These are phyloP conservation scores for Bactericera cockerelli DNA, from an alignment of 1,140 invertebrate genomes.

Conservation along the genomic window DNA sequence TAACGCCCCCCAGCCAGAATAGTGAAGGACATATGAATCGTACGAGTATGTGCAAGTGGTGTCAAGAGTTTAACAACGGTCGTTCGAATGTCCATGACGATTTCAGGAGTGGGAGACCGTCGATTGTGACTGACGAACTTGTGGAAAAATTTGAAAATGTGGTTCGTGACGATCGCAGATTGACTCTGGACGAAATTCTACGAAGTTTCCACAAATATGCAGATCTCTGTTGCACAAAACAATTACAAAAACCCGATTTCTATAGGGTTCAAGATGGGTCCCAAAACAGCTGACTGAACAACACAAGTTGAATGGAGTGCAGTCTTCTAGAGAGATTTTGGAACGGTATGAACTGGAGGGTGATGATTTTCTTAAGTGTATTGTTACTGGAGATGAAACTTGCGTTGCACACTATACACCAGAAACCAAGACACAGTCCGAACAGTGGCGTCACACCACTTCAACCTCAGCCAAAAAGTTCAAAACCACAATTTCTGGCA, in stretches of 20 bases:
- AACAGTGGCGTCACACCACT: constrained; percentile 10
- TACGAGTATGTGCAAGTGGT: constrained; percentile 11
- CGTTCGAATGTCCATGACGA: constrained; percentile 7
- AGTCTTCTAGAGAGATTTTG: constrained; percentile 9
- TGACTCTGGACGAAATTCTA: not conserved
- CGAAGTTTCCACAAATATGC: constrained; percentile 10
- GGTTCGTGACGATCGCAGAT: constrained; percentile 6
- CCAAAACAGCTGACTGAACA: constrained; percentile 16
- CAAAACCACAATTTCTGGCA: no score
- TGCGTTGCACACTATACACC: constrained; percentile 20
- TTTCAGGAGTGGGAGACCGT: constrained; percentile 11
- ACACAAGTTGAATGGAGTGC: constrained; percentile 13
- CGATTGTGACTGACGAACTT: constrained; percentile 10
- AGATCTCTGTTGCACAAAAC: constrained; percentile 8
- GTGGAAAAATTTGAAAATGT: constrained; percentile 6
- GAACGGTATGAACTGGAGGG: constrained; percentile 15
- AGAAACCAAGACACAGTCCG: constrained; percentile 21
- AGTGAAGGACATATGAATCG: constrained; percentile 8
- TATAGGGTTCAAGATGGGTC: constrained; percentile 16
- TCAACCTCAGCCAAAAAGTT: constrained; percentile 18
- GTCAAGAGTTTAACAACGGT: constrained; percentile 13
- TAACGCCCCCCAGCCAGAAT: no score
- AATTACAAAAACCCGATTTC: constrained; percentile 10
- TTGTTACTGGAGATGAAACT: constrained; percentile 23
- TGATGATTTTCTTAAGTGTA: constrained; percentile 18